Percentiles rank a stretch among this genome's conserved stretches.
phyloP scores from a whole-genome alignment of 2,888 invertebrate species.

The Drosophila demipolita region DNA sequence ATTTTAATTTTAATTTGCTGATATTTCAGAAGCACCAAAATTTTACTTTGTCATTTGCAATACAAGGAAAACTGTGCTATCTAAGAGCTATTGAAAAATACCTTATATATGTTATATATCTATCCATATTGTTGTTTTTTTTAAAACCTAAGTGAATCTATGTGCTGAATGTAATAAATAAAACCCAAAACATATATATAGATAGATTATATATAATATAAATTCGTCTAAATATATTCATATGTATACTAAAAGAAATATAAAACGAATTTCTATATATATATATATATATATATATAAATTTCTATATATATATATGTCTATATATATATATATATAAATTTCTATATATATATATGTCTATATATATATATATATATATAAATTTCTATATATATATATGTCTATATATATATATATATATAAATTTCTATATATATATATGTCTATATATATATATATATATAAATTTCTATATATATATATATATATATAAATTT shows the following conservation, averaged over 20 bases:
- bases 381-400: too few relatives aligned
- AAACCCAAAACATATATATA: constrained; percentile 29
- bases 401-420: background rate
- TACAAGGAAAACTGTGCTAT: background rate
- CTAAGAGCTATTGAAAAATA: background rate
- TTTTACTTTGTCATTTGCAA: background rate
- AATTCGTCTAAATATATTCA: background rate
- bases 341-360: too few relatives aligned
- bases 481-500: background rate
- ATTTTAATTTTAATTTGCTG: background rate
- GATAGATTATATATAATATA: constrained; percentile 10
- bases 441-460: background rate
- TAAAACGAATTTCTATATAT: constrained; percentile 1
- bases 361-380: background rate
- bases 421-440: too few relatives aligned
- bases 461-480: background rate
- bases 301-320: too few relatives aligned
- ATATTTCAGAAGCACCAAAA: background rate
- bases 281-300: constrained; percentile 5
- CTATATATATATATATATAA: background rate
- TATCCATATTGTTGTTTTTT: constrained; percentile 34
- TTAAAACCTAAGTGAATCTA: constrained; percentile 33
- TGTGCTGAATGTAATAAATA: constrained; percentile 43
- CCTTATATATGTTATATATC: background rate
- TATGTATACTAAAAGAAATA: constrained; percentile 1